These are phyloP conservation scores for Xestia c-nigrum DNA, from an alignment of 2,888 invertebrate species.

Conservation along the genomic window DNA sequence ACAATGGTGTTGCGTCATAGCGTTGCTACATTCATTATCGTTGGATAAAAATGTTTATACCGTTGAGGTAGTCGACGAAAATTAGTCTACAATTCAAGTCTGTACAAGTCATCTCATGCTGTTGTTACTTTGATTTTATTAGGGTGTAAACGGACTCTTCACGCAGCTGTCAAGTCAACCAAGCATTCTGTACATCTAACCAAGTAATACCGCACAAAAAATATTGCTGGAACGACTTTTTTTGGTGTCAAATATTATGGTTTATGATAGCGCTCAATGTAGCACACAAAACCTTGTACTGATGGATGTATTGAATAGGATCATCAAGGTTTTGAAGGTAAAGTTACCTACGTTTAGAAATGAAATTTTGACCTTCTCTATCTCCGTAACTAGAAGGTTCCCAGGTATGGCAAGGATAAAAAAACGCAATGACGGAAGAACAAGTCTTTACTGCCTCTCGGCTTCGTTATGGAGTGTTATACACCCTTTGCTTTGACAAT, in stretches of 20 bases:
- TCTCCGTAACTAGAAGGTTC: background rate
- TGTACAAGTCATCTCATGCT: no score
- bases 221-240: background rate
- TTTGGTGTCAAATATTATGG: background rate
- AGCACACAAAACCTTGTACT: background rate
- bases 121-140: background rate
- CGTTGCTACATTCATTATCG: background rate
- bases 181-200: background rate
- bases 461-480: background rate
- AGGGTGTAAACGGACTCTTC: background rate
- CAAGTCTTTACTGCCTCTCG: background rate
- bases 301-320: background rate
- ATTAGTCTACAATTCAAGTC: background rate
- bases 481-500: background rate
- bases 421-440: background rate
- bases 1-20: background rate
- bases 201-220: background rate
- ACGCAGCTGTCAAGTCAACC: background rate
- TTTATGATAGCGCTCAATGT: background rate
- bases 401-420: background rate
- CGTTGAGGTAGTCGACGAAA: background rate
- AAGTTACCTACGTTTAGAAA: background rate
- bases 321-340: background rate
- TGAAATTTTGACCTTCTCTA: background rate
- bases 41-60: background rate